phyloP scores from a whole-genome alignment of 2,113 vertebrate species.

The Corythaixoides concolor region DNA sequence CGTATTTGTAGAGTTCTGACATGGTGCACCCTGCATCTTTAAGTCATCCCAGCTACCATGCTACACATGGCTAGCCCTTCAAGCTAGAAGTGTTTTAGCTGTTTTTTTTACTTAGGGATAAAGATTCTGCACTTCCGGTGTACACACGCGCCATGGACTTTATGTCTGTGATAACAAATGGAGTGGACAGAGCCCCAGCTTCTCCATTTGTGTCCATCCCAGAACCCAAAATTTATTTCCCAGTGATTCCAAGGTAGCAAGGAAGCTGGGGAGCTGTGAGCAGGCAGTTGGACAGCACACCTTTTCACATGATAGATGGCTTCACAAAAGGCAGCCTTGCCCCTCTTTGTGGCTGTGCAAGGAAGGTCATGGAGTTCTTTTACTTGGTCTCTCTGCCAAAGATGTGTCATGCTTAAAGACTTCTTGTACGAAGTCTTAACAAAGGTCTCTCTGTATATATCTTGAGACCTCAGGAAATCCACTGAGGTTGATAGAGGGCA shows the following conservation, averaged over 20 bases:
- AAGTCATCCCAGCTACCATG: not conserved
- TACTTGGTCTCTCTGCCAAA: not conserved
- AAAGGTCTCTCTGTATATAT: not conserved
- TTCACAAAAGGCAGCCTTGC: not conserved
- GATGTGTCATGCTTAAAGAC: not conserved
- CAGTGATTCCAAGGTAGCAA: not conserved
- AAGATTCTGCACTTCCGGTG: not conserved
- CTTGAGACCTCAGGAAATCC: not conserved
- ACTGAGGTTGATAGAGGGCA: not conserved
- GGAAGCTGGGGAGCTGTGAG: not conserved
- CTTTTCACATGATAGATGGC: not conserved
- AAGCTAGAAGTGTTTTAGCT: not conserved
- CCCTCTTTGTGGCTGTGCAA: not conserved
- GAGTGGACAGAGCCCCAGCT: not conserved
- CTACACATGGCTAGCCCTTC: not conserved
- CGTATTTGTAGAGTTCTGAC: not conserved
- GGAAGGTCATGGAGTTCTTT: not conserved
- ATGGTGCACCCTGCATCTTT: not conserved
- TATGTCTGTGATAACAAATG: not conserved
- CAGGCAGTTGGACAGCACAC: rapidly evolving
- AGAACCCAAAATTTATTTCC: not conserved
- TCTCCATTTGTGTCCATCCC: not conserved
- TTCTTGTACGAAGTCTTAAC: not conserved
- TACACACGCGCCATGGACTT: not conserved
- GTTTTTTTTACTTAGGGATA: not conserved